Conservation (phyloP, 2,113 vertebrate species). For the Corythaeola cristata region DNA sequence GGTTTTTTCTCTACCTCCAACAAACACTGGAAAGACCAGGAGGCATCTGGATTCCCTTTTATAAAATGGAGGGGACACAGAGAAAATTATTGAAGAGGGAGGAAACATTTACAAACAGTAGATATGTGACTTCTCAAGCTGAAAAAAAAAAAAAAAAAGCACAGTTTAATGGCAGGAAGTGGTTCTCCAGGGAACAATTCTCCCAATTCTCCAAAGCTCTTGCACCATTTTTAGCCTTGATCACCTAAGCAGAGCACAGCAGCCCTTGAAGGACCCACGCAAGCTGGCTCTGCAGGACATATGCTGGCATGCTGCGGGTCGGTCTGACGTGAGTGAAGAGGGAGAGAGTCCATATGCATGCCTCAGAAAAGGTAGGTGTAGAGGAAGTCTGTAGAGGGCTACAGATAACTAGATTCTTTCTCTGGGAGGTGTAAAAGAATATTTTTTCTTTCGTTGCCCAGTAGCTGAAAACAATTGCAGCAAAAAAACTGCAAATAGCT, state of each 20-base stretch:
- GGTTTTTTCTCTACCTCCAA: background rate
- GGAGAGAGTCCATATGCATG: background rate
- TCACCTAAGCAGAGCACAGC: background rate
- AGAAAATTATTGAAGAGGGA: background rate
- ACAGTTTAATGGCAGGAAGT: background rate
- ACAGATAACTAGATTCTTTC: background rate
- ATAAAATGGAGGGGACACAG: background rate
- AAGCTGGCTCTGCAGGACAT: background rate
- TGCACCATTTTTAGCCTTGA: background rate
- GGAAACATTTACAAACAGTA: background rate
- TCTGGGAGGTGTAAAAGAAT: background rate
- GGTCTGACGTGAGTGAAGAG: background rate
- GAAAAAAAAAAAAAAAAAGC: background rate
- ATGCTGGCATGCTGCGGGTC: accelerated
- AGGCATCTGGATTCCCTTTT: background rate
- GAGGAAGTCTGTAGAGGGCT: background rate
- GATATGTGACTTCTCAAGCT: background rate
- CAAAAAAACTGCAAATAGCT: background rate
- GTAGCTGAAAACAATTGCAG: background rate
- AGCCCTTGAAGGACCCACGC: accelerated
- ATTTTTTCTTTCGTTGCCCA: background rate
- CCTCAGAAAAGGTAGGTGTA: background rate
- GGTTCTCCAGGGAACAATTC: background rate
- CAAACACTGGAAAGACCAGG: background rate
- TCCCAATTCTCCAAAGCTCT: background rate